Evolutionary conservation across 1,140 invertebrate species (phyloP), one percentile per base, ranked within the genome.

Genomic region (Batillaria attramentaria): DNA sequence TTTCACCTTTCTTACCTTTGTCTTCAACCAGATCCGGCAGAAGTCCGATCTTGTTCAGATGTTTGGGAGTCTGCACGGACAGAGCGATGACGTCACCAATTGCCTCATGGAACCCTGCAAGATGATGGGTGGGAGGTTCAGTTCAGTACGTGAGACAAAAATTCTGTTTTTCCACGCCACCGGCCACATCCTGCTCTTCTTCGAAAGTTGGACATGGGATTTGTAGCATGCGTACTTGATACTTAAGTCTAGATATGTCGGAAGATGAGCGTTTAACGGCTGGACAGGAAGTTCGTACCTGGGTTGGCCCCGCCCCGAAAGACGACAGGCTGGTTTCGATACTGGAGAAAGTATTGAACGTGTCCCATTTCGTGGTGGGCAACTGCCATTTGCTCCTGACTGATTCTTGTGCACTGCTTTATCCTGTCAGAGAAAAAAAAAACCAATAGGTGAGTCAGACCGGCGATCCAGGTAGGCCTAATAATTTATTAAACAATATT

Each of bases 31-130:
- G 95, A 31, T 93, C 93, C 83, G 95, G 94, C 0, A 97, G 93
- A 1, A 97, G 89, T 0, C 96, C 96, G 24, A 98, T 90, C 42
- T 94, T 94, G 83, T 95, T 94, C 41, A 98, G 92, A 90, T 98
- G 97, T 75, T 93, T 93, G 0, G 96, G 96, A 0, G 96, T 97
- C 0, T 94, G 92, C 0, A 97, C 94, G 5, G 92, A 97, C 0
- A 99, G 91, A 0, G 96, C 95, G 10, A 98, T 93, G 0, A 96
- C 94, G 91, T 98, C 97, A 2, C 97, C 97, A n/a, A 98, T 93
- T 0, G 97, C 97, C 92, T 99, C 97, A 87, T 98, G 97, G 89
- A 99, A 98, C 62, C 87, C 89, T 89, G 73, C n/a, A n/a, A n/a
- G n/a, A n/a, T n/a, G n/a, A n/a, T n/a, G n/a, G n/a, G n/a, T n/a